Evolutionary conservation across 2,888 invertebrate genomes (phyloP), one percentile per base, ranked within the genome.

Genomic region (Ceraclea dissimilis): DNA sequence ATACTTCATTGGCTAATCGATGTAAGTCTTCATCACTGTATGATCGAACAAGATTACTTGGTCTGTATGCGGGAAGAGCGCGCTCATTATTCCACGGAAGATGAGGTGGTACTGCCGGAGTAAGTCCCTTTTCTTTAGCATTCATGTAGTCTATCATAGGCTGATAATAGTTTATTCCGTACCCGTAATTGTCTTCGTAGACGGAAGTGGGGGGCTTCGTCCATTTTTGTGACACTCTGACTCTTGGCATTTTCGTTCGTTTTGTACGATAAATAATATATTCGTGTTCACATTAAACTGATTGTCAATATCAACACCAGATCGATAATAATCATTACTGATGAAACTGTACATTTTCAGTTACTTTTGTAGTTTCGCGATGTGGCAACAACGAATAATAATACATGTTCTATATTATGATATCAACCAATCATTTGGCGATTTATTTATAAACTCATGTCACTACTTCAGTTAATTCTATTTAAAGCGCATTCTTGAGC

Each of bases 111-210:
- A 71, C 71, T 1, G 68, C 64, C 21, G 54, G 43, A 17, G 66
- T 57, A 17, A 69, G 64, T 53, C 76, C 78, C 53, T 71, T 75
- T 63, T 83, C 80, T 73, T 86, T 88, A 47, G 80, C 82, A 67
- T 85, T 84, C 64, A 91, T 83, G 68, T 88, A 90, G 71, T 91
- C 89, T 66, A 91, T 83, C 90, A 91, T 90, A 50, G 90, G 90
- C 70, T 90, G 88, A 73, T 91, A 91, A 72, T 82, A 89, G 74
- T 90, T 87, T 67, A 90, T 87, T 52, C 87, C 89, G 70, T 85
- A 88, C 63, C 86, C 86, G 73, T 90, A 91, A 73, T 91, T 91
- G 71, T 85, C 84, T 68, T 88, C 85, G 74, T 90, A 91, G 57
- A 86, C 82, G 55, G 81, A 70, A 18, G 86, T 84, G 52, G 83